Conservation (phyloP, 37 sponge, comb jelly and placozoan genomes). For the Theonella swinhoei region DNA sequence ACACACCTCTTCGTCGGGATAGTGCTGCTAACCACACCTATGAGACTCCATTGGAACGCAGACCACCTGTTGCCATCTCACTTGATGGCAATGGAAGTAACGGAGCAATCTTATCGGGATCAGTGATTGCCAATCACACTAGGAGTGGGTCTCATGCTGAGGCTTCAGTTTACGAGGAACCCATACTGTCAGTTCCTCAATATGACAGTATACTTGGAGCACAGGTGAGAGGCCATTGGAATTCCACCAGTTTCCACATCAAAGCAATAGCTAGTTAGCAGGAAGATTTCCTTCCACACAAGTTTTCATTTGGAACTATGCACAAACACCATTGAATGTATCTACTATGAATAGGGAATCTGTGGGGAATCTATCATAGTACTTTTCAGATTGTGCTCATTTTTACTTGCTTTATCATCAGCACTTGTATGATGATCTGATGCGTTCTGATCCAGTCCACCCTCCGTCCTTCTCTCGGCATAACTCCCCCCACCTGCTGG, state of each 20-base stretch:
- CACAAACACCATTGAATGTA: too few relatives aligned
- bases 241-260: background rate
- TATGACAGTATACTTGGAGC: background rate
- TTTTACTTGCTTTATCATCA: too few relatives aligned
- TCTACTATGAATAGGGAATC: too few relatives aligned
- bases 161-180: background rate
- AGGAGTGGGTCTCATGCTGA: background rate
- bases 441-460: background rate
- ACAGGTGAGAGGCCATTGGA: background rate
- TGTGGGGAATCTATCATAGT: too few relatives aligned
- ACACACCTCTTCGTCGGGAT: background rate
- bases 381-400: too few relatives aligned
- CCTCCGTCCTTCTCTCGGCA: slow-evolving; percentile 2
- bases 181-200: background rate
- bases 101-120: too few relatives aligned
- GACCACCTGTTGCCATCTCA: background rate
- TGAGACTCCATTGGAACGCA: background rate
- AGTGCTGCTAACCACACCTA: background rate
- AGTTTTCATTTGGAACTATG: too few relatives aligned
- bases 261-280: background rate
- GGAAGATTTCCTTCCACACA: too few relatives aligned
- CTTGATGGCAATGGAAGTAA: background rate
- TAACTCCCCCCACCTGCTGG: background rate
- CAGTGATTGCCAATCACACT: background rate
- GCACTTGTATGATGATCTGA: background rate